Conservation (phyloP, 2,113 vertebrate genomes). For the Gila orcuttii region DNA sequence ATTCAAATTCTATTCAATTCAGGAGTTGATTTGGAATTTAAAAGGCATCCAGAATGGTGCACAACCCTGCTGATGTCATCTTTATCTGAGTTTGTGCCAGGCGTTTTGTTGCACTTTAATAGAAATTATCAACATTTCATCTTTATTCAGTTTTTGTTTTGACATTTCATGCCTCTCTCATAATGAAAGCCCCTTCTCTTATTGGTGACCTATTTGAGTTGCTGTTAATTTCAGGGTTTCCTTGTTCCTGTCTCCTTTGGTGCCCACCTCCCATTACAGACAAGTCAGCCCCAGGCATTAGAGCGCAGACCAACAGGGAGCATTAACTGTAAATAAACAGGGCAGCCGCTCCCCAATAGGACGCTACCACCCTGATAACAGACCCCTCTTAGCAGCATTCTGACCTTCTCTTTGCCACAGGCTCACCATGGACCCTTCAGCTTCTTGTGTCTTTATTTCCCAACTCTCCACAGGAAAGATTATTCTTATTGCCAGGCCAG, state of each 20-base stretch:
- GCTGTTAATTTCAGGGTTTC: conserved; percentile 73
- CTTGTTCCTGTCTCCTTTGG: conserved; percentile 65
- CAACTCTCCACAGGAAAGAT: conserved; percentile 80
- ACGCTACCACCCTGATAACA: conserved; percentile 87
- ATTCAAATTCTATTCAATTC: too few relatives aligned
- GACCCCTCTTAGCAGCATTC: conserved; percentile 84
- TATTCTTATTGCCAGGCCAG: conserved; percentile 70
- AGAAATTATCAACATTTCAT: conserved; percentile 52
- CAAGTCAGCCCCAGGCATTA: conserved; percentile 82
- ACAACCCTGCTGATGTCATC: too few relatives aligned
- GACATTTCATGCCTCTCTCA: conserved; percentile 55
- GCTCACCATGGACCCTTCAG: conserved; percentile 84
- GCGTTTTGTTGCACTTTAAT: neutral
- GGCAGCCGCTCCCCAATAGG: conserved; percentile 85
- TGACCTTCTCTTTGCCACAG: conserved; percentile 89
- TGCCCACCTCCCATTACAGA: conserved; percentile 79
- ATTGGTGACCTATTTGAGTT: conserved; percentile 75
- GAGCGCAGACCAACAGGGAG: conserved; percentile 88
- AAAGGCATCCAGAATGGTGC: too few relatives aligned
- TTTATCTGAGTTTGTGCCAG: neutral
- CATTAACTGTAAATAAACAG: conserved; percentile 93
- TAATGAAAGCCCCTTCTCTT: conserved; percentile 46
- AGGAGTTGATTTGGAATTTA: too few relatives aligned
- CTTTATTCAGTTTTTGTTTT: conserved; percentile 33
- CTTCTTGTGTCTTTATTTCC: conserved; percentile 84